Base-by-base conservation (phyloP, 2,888 invertebrate genomes). In the Chelonus formosanus region DNA sequence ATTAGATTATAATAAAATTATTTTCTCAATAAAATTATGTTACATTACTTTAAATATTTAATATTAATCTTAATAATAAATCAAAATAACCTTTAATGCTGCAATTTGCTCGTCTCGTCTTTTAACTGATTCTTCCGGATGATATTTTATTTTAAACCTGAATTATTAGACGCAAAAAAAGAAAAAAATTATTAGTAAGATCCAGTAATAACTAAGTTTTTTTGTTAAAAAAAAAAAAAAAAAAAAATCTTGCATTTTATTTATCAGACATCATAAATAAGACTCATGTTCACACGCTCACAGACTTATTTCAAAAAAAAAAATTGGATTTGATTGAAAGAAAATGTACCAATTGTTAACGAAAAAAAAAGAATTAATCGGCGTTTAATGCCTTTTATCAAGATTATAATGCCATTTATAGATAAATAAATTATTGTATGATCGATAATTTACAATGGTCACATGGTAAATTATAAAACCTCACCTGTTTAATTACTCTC, bases 71-170 rank as follows among this genome's bases (percentile, higher is more conserved):
- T 20, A 20, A 20, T 20, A 20, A 20, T 20, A 20, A 20, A 20
- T 20, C 1, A 31, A 45, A 68, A 72, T 77, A 86, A 95, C 95
- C 89, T 92, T 92, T 50, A 96, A 86, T 65, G 94, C 92, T 65
- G 87, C 85, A 64, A 91, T 86, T 77, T 96, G 94, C 80, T 97
- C 97, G 20, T 94, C 93, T 84, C 93, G 95, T 65, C 95, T 87
- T 84, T 93, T 96, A 43, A 93, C 89, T 61, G 95, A 95, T 80
- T 98, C 98, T 84, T 97, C 96, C 3, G 99, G 99, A 85, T 99
- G 98, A 82, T 98, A 99, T 87, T 98, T 98, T 76, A 94, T 91
- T 86, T 97, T 97, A 89, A 99, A 99, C 98, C 99, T 99, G 86
- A 67, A 81, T 48, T 34, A 47, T 6, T 35, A n/a, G 5, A 47